Base-by-base conservation (phyloP, 2,888 invertebrate species). In the Priocnemis perturbator region DNA sequence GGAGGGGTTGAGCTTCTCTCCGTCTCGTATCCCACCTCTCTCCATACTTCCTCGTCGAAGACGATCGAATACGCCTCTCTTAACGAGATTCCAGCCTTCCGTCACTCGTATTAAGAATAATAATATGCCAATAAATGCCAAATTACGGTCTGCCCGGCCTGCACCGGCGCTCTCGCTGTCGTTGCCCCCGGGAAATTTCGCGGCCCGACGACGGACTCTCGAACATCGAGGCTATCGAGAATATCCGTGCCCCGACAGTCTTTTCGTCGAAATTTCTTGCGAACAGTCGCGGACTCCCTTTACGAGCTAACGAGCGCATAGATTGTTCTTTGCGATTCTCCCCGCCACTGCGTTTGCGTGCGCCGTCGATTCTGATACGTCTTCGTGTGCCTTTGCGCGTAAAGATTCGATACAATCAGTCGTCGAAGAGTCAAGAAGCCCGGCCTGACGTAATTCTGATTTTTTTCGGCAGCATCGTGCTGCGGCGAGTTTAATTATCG, bases 71-170 rank as follows among this genome's bases (percentile, higher is more conserved):
- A 83, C 87, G 87, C 87, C 87, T 85, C 83, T 81, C 85, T 87
- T 88, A 88, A 89, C 88, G 87, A 88, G 88, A 88, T 88, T 87
- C 83, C 84, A 81, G 81, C 86, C 87, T 84, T 86, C 86, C 87
- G 86, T 88, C 88, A 87, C 83, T 86, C 85, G 83, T 85, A 86
- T 87, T 87, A 86, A 85, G 84, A 87, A 85, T 85, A 88, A 87
- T 87, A 86, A 87, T 86, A 87, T 85, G 86, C 85, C 86, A 83
- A 87, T 87, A 86, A 71, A 85, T 85, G 83, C 80, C 82, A 85
- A 86, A 87, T 87, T 87, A 85, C 79, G 84, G 86, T 1, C 37
- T 81, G 80, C 76, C 71, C 45, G 23, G 59, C n/a, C n/a, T 15
- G 53, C 20, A 20, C 19, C 7, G 20, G 37, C n/a, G 26, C 47